These are phyloP conservation scores for Dasypolia templi DNA, from an alignment of 2,888 invertebrate genomes.

Conservation along the genomic window DNA sequence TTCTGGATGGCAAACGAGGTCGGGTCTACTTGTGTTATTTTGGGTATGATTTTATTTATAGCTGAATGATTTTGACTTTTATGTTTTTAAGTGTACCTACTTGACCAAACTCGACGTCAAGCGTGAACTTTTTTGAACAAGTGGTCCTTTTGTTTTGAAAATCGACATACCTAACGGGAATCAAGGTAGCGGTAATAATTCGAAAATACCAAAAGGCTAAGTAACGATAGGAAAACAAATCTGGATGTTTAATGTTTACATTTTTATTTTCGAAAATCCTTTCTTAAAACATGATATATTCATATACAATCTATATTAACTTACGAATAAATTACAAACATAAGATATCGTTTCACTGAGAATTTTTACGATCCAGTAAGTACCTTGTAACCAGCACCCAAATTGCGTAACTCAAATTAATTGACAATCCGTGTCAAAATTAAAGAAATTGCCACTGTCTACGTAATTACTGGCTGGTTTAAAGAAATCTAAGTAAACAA, in stretches of 20 bases:
- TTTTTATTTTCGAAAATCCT: slow-evolving; percentile 64
- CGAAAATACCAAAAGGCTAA: background rate
- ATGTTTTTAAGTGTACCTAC: background rate
- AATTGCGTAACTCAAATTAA: background rate
- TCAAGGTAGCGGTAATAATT: background rate
- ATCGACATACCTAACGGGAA: too few species aligned
- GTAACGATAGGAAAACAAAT: background rate
- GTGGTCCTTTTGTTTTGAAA: background rate
- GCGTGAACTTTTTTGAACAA: background rate
- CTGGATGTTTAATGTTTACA: slow-evolving; percentile 31
- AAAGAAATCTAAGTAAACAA: background rate
- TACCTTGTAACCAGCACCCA: background rate
- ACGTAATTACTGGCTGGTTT: too few species aligned
- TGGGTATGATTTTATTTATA: too few species aligned
- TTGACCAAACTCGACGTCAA: background rate
- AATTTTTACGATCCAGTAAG: slow-evolving; percentile 1
- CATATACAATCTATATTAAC: slow-evolving; percentile 66
- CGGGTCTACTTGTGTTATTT: too few species aligned
- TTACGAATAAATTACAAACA: slow-evolving; percentile 65
- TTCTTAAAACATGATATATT: slow-evolving; percentile 64
- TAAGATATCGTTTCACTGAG: slow-evolving; percentile 32
- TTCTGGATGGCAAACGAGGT: too few species aligned
- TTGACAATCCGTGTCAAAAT: background rate
- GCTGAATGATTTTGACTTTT: background rate
- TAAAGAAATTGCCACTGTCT: background rate